phyloP scores from a whole-genome alignment of 2,113 vertebrate species.

The Epinephelus fuscoguttatus region DNA sequence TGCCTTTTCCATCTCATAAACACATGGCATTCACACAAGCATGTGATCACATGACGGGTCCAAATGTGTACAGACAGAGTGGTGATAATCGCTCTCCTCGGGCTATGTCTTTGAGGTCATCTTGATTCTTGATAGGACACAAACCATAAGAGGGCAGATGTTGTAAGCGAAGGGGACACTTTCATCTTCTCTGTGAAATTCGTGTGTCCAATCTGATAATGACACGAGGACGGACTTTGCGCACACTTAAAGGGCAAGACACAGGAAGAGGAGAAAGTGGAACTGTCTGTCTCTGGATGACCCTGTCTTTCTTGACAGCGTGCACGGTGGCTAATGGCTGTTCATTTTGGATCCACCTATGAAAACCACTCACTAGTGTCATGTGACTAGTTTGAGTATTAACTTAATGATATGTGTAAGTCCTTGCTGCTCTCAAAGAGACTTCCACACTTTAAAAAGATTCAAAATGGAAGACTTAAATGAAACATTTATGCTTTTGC shows the following conservation, averaged over 20 bases:
- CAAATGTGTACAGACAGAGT: slow-evolving; percentile 29
- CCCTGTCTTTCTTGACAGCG: slow-evolving; percentile 38
- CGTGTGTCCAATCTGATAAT: slow-evolving; percentile 85
- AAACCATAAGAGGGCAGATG: slow-evolving; percentile 73
- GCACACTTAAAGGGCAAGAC: slow-evolving; percentile 62
- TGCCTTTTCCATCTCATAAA: slow-evolving; percentile 4
- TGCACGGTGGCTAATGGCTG: slow-evolving; percentile 28
- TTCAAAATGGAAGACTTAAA: background rate
- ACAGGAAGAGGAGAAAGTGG: slow-evolving; percentile 60
- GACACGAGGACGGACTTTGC: slow-evolving; percentile 66
- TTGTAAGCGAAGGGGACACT: slow-evolving; percentile 69
- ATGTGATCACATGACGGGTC: slow-evolving; percentile 63
- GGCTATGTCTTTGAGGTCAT: slow-evolving; percentile 73
- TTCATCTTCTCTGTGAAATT: slow-evolving; percentile 81
- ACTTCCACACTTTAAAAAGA: background rate
- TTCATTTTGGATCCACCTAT: slow-evolving; percentile 33
- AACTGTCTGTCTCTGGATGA: slow-evolving; percentile 54
- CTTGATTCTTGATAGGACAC: slow-evolving; percentile 64
- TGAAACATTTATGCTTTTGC: background rate
- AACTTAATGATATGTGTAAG: background rate
- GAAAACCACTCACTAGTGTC: slow-evolving; percentile 12
- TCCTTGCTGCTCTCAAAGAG: background rate
- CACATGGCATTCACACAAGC: slow-evolving; percentile 19
- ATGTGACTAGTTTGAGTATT: slow-evolving; percentile 30
- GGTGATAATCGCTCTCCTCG: slow-evolving; percentile 71